Evolutionary conservation across 2,797 vertebrate species (phyloP), one percentile per base, ranked within the genome.

Genomic region (Enteromius argenteus): DNA sequence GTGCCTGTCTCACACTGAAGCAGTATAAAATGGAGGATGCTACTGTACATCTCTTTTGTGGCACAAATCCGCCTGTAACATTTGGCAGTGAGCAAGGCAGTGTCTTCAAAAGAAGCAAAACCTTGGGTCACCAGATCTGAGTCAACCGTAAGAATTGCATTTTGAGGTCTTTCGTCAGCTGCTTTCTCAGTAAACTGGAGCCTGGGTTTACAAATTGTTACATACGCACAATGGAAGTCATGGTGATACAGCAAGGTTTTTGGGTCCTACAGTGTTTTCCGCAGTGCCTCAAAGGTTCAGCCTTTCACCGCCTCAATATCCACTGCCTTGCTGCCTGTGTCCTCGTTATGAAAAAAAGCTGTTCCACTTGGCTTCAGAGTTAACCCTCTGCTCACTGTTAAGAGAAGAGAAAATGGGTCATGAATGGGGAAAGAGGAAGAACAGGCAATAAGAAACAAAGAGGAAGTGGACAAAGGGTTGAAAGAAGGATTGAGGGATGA

Each of bases 371-470:
- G 92, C 91, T 90, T 84, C 81, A 73, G 85, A 89, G 86, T 94
- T 91, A 94, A 91, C 92, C 87, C 90, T 86, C 93, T 80, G 71
- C 85, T 90, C 88, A 88, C 88, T 72, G 23, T 83, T 32, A 84
- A 90, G 88, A 87, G 86, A 86, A 87, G 66, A 80, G 89, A 86
- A 95, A 94, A 87, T 94, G 93, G 94, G 94, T 94, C 94, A 94
- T 60, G 60, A 71, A 86, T 80, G 86, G 84, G 35, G 72, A 86
- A 79, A 67, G 42, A 69, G 78, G 66, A 32, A 72, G 30, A 90
- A 72, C 35, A 89, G 23, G 69, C 5, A 49, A 83, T 75, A 85
- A 71, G 53, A 49, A 53, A 44, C 44, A 80, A 19, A 49, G 46
- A 27, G 53, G 39, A 66, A n/a, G 82, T 35, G 21, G 35, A 53